Evolutionary conservation across 1,140 invertebrate species (phyloP).

Genomic region (Vanessa atalanta): DNA sequence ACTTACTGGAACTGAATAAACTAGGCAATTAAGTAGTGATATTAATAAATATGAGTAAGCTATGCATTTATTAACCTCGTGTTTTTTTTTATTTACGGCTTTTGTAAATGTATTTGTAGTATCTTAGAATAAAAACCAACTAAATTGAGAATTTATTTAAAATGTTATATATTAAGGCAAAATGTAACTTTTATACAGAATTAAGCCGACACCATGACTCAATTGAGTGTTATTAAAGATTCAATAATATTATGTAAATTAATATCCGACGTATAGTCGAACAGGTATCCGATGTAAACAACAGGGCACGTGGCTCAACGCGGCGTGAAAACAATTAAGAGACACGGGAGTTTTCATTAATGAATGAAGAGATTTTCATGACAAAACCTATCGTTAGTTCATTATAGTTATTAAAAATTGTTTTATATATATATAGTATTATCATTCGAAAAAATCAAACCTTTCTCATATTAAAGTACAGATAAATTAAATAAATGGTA

Average conservation of each 20-base stretch:
- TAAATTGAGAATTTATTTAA: background rate
- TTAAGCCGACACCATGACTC: background rate
- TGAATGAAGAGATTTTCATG: background rate
- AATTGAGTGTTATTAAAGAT: background rate
- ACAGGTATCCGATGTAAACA: constrained; percentile 23
- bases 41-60: constrained; percentile 19
- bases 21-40: constrained; percentile 4
- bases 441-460: too few relatives aligned
- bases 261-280: background rate
- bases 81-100: background rate
- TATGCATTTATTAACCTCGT: background rate
- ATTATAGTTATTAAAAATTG: background rate
- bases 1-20: too few relatives aligned
- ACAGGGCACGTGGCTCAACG: constrained; percentile 25
- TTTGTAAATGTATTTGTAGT: background rate
- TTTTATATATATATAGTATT: too few relatives aligned
- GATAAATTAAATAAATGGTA: background rate
- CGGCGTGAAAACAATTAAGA: constrained; percentile 10
- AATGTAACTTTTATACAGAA: background rate
- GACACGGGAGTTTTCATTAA: constrained; percentile 3
- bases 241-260: constrained; percentile 8
- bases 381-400: background rate
- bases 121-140: background rate
- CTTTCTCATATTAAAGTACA: too few relatives aligned
- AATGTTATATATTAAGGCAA: background rate